Percentiles rank a stretch among this genome's conserved stretches.
phyloP scores from a whole-genome alignment of 2,113 vertebrate genomes.

The Pollimyrus isidori region DNA sequence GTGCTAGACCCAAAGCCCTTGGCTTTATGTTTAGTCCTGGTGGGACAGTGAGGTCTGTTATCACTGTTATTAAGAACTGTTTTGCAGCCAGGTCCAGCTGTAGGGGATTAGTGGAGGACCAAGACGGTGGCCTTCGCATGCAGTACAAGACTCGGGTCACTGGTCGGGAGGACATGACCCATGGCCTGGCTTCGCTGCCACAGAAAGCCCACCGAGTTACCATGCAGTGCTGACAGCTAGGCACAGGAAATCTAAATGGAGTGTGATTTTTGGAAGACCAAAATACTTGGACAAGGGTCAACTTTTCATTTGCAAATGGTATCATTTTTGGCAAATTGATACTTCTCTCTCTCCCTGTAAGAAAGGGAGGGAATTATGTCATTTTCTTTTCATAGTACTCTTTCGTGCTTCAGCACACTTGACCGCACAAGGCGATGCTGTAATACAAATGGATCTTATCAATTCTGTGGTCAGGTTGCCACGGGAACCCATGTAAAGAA shows the following conservation, averaged over 20 bases:
- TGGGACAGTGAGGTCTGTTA: slow-evolving; percentile 21
- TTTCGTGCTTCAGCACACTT: slow-evolving; percentile 29
- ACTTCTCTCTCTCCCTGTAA: slow-evolving; percentile 28
- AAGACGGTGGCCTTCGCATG: slow-evolving; percentile 39
- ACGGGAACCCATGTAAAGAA: slow-evolving; percentile 16
- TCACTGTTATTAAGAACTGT: slow-evolving; percentile 23
- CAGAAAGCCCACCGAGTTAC: slow-evolving; percentile 24
- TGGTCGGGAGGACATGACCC: slow-evolving; percentile 34
- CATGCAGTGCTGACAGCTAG: slow-evolving; percentile 36
- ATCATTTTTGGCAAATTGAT: slow-evolving; percentile 37
- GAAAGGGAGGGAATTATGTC: slow-evolving; percentile 33
- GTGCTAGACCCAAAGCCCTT: slow-evolving; percentile 21
- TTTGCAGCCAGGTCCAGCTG: slow-evolving; percentile 47
- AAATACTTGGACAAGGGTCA: not conserved
- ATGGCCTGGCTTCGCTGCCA: slow-evolving; percentile 26
- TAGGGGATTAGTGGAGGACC: slow-evolving; percentile 48
- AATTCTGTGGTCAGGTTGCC: slow-evolving; percentile 12
- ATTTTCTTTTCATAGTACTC: slow-evolving; percentile 36
- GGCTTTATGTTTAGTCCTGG: slow-evolving; percentile 49
- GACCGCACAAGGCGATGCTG: slow-evolving; percentile 22
- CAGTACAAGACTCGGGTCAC: slow-evolving; percentile 26
- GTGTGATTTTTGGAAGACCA: slow-evolving; percentile 43
- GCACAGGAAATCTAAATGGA: slow-evolving; percentile 43
- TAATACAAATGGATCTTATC: slow-evolving; percentile 28
- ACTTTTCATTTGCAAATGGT: slow-evolving; percentile 30